Conservation (phyloP, 2,113 vertebrate species). For the Dromiciops gliroides region DNA sequence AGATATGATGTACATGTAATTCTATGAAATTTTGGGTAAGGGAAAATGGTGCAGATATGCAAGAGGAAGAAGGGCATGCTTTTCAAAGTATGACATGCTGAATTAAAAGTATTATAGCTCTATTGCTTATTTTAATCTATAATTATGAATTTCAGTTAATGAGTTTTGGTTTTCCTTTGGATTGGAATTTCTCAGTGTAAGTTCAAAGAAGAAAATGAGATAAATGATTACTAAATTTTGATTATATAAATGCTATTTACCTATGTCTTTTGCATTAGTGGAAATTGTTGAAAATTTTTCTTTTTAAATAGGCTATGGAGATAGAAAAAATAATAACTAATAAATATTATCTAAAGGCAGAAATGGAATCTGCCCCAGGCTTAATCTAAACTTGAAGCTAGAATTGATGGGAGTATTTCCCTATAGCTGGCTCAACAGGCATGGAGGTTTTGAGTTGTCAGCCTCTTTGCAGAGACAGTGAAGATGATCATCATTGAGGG, state of each 20-base stretch:
- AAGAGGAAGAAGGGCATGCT: neutral
- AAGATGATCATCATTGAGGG: constrained; percentile 52
- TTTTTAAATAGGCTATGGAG: neutral
- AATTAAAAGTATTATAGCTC: neutral
- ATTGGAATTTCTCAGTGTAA: neutral
- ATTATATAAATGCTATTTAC: neutral
- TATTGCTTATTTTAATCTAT: neutral
- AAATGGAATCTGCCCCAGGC: neutral
- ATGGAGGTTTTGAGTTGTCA: neutral
- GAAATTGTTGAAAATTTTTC: constrained; percentile 4
- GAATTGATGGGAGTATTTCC: constrained; percentile 25
- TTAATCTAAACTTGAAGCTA: constrained; percentile 43
- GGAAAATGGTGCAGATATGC: neutral
- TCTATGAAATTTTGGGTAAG: neutral
- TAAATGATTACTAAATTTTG: neutral
- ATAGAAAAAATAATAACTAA: constrained; percentile 2
- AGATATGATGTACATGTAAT: neutral
- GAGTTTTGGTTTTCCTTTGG: neutral
- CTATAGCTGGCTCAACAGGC: neutral
- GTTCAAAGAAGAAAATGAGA: neutral
- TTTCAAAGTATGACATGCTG: neutral
- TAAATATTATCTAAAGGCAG: neutral
- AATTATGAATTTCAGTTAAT: neutral
- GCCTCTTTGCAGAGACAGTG: constrained; percentile 50
- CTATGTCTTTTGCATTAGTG: neutral